Evolutionary conservation across 2,797 vertebrate species (phyloP).

Genomic region (Agapornis canus): DNA sequence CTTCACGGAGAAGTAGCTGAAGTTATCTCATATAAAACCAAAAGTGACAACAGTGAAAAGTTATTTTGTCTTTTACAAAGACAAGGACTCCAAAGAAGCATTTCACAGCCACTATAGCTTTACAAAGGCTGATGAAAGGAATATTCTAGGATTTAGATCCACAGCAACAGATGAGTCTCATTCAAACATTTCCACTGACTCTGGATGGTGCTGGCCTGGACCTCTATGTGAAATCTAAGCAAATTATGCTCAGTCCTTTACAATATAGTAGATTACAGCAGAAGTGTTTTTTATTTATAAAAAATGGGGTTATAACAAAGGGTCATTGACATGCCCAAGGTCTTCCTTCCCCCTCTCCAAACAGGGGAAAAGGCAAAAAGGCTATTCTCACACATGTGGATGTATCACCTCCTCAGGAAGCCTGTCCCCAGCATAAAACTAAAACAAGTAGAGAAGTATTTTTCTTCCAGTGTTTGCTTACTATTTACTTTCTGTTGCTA

Average conservation of each 20-base stretch:
- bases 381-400: neutral
- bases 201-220: neutral
- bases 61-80: conserved; percentile 1
- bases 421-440: neutral
- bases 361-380: neutral
- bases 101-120: neutral
- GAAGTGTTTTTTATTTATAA: neutral
- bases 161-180: neutral
- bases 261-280: neutral
- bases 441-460: conserved; percentile 16
- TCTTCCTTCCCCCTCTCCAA: neutral
- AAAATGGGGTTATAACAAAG: neutral
- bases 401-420: neutral
- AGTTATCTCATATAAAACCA: neutral
- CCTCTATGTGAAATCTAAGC: neutral
- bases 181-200: neutral
- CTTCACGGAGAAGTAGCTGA: neutral
- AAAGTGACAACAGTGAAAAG: neutral
- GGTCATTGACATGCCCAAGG: neutral
- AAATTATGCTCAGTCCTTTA: neutral
- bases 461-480: neutral
- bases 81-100: neutral
- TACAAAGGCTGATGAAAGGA: neutral
- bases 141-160: neutral
- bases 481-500: conserved; percentile 51